Conservation (phyloP, 2,797 vertebrate genomes). For the Melanotaenia boesemani region DNA sequence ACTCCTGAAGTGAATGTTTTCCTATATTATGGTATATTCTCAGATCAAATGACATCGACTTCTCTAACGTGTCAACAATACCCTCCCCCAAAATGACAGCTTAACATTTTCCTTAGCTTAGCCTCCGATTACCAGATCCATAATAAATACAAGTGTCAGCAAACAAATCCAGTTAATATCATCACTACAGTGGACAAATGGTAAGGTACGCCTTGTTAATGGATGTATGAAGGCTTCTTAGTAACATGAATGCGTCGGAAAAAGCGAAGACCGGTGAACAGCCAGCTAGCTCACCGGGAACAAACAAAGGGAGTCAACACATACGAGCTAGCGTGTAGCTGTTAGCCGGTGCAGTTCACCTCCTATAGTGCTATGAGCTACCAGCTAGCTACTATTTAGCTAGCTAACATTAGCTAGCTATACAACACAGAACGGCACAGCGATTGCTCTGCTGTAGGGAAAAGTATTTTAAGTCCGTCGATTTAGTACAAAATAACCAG, state of each 20-base stretch:
- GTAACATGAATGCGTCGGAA: fast-evolving
- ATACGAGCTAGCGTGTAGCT: constrained; percentile 59
- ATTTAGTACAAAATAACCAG: constrained; percentile 36
- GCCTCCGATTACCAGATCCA: constrained; percentile 41
- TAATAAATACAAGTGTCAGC: constrained; percentile 31
- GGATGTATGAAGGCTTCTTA: not conserved
- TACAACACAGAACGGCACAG: constrained; percentile 24
- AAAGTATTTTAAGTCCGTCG: not conserved
- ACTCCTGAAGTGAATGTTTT: constrained; percentile 3
- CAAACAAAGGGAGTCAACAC: constrained; percentile 71
- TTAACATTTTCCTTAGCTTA: constrained; percentile 44
- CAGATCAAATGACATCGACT: constrained; percentile 38
- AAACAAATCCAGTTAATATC: constrained; percentile 14
- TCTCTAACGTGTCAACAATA: constrained; percentile 18
- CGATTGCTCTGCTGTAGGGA: constrained; percentile 10
- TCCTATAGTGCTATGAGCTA: constrained; percentile 38
- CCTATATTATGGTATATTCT: not conserved
- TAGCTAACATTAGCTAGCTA: constrained; percentile 55
- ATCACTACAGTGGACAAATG: not conserved
- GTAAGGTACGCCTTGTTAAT: not conserved
- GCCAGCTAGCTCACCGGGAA: constrained; percentile 37
- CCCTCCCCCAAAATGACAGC: constrained; percentile 50
- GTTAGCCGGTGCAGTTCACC: constrained; percentile 57
- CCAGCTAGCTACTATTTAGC: constrained; percentile 42
- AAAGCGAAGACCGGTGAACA: constrained; percentile 5